These are phyloP conservation scores for Denticeps clupeoides DNA, from an alignment of 2,797 vertebrate species.

Conservation along the genomic window DNA sequence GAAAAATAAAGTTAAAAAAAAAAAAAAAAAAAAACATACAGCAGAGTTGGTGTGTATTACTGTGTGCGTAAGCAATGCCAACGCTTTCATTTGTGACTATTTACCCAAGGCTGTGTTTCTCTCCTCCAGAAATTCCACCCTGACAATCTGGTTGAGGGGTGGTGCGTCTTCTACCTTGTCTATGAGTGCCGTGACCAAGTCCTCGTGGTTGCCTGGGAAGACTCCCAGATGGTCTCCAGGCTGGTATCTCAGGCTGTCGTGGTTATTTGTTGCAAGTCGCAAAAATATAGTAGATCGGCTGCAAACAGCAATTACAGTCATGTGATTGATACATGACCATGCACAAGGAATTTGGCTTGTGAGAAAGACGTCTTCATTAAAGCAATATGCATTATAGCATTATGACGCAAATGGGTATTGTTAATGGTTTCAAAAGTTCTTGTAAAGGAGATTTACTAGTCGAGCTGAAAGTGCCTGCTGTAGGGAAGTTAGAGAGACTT, in stretches of 20 bases:
- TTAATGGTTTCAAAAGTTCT: too few species aligned
- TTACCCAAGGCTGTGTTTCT: constrained; percentile 88
- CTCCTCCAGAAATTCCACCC: constrained; percentile 90
- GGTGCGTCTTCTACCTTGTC: constrained; percentile 87
- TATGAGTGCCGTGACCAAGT: constrained; percentile 80
- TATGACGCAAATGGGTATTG: too few species aligned
- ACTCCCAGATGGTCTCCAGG: constrained; percentile 93
- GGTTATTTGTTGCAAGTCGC: constrained; percentile 79
- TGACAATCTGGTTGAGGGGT: constrained; percentile 84
- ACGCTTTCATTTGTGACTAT: background rate
- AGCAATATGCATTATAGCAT: too few species aligned
- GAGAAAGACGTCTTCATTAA: too few species aligned
- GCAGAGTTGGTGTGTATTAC: too few species aligned
- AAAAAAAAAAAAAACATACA: background rate
- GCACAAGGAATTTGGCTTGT: too few species aligned
- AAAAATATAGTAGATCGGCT: constrained; percentile 91
- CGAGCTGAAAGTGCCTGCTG: too few species aligned
- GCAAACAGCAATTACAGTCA: too few species aligned
- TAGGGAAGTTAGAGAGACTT: too few species aligned
- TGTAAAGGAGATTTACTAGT: too few species aligned
- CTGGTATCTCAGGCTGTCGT: constrained; percentile 76
- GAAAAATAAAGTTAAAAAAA: constrained; percentile 6
- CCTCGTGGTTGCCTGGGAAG: constrained; percentile 87
- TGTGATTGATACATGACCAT: background rate
- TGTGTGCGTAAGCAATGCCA: background rate